Base-by-base conservation (phyloP, 2,888 invertebrate genomes). In the Drosophila sordidula region DNA sequence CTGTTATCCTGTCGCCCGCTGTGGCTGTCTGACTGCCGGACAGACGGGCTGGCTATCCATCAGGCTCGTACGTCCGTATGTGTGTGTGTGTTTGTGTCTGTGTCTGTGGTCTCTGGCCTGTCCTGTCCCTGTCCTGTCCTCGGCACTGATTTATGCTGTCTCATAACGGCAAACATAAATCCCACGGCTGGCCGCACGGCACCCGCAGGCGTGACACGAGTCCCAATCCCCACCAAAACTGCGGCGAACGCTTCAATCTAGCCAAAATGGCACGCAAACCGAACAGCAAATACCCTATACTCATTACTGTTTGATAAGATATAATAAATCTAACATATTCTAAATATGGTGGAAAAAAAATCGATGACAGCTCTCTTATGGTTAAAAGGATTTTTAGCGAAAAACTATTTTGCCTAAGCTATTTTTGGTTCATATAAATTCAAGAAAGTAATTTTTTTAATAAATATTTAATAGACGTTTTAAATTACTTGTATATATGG, bases 101-200 rank as follows among this genome's bases (percentile, higher is more conserved):
- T 16, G 38, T 34, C 29, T 51, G 51, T 44, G 36, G 16, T 39
- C 26, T 32, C 45, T 38, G 50, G 14, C 18, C 9, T 9, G 29
- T 9, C 29, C 26, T 26, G 26, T 29, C 26, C 26, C 26, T 29
- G 34, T 16, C 36, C 52, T 69, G 75, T 52, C 64, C 57, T 78
- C 63, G 66, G 55, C 78, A 69, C 79, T 85, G 85, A 86, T 87
- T 86, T 86, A 86, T 86, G 85, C 81, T 81, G 81, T 81, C 85
- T 87, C 88, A 87, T 86, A 86, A 86, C 77, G 64, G 70, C 77
- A 86, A 70, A 71, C 88, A 86, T 86, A 87, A 86, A 86, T 86
- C 86, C 79, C 77, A 68, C 75, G 65, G 72, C 44, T 62, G 59
- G 63, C 82, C 70, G 62, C 72, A 62, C 49, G 57, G 49, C 58